Percentiles rank a stretch among this genome's conserved stretches.
These are phyloP conservation scores for Odontamblyopus rebecca DNA, from an alignment of 2,797 vertebrate species.

Conservation along the genomic window DNA sequence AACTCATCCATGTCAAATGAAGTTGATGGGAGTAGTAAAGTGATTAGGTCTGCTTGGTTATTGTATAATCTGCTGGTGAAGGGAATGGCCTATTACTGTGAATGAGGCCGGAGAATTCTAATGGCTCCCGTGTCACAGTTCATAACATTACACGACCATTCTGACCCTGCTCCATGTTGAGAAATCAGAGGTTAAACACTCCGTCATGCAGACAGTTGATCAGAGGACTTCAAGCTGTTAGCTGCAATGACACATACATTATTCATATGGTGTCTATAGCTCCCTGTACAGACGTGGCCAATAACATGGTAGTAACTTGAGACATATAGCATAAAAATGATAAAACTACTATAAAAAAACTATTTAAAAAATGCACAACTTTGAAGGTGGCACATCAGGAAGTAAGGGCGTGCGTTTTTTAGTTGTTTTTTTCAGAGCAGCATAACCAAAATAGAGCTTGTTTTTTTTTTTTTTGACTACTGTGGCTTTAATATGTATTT, in stretches of 20 bases:
- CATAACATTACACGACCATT: not conserved
- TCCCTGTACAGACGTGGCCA: not conserved
- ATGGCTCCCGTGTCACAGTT: conserved; percentile 3
- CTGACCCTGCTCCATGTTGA: not conserved
- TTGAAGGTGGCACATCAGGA: no score
- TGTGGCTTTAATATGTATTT: no score
- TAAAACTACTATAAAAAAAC: no score
- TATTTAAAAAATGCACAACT: no score
- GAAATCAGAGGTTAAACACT: not conserved
- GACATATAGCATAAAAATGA: no score
- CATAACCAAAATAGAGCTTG: no score
- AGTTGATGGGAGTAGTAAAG: conserved; percentile 2
- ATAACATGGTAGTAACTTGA: not conserved
- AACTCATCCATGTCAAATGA: not conserved
- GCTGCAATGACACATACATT: not conserved
- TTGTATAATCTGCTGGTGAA: not conserved
- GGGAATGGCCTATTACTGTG: not conserved
- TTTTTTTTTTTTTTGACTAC: no score
- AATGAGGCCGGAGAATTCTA: not conserved
- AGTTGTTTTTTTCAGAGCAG: no score
- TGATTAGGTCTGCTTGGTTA: not conserved
- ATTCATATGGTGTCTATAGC: not conserved
- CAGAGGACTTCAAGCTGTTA: not conserved
- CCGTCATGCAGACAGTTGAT: not conserved
- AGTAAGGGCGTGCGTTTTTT: no score